phyloP scores from a whole-genome alignment of 30 jellyfish, hydroid and myxozoan species.

The Pelagia noctiluca region DNA sequence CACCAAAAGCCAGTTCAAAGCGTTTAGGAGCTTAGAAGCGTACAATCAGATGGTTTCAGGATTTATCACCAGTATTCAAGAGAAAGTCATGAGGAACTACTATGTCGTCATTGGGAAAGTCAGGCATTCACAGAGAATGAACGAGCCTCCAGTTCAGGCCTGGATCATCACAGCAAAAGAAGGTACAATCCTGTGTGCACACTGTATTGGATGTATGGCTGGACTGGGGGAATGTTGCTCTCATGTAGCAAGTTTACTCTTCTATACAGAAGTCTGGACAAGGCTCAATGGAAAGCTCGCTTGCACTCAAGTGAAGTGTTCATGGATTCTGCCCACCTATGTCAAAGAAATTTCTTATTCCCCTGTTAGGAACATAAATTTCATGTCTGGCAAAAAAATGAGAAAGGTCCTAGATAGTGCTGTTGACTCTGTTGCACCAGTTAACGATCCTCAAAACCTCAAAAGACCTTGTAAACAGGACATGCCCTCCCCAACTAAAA shows the following conservation, averaged over 20 bases:
- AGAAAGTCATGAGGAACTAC: constrained; percentile 22
- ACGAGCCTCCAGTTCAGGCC: constrained; percentile 38
- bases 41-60: constrained; percentile 66
- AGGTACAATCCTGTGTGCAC: constrained; percentile 62
- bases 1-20: constrained; percentile 27
- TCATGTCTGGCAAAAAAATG: constrained; percentile 48
- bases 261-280: constrained; percentile 57
- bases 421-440: constrained; percentile 38
- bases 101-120: constrained; percentile 41
- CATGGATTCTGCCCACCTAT: constrained; percentile 65
- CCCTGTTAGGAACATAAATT: constrained; percentile 39
- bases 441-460: no score
- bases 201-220: constrained; percentile 55
- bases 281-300: constrained; percentile 69
- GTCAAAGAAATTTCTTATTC: constrained; percentile 58
- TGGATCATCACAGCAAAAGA: constrained; percentile 53
- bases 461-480: not conserved
- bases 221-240: constrained; percentile 81
- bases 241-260: constrained; percentile 53
- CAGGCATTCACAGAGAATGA: constrained; percentile 76
- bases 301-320: constrained; percentile 58
- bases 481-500: constrained; percentile 51
- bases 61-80: constrained; percentile 52
- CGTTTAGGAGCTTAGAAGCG: constrained; percentile 36
- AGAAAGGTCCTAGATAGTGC: constrained; percentile 34